Conservation (phyloP, 2,797 vertebrate genomes). For the Myoxocephalus aenaeus region DNA sequence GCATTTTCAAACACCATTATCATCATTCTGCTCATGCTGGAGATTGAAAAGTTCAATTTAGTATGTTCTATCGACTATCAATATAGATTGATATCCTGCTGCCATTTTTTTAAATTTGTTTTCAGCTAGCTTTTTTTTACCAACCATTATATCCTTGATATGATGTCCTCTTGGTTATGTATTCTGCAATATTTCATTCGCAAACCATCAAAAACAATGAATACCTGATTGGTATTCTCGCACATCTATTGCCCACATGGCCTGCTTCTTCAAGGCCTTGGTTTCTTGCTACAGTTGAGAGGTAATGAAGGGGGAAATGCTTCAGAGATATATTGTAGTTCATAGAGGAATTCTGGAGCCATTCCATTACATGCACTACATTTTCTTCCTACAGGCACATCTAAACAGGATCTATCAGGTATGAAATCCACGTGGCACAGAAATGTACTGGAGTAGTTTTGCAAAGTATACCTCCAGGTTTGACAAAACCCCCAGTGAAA, state of each 20-base stretch:
- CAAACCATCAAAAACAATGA: constrained; percentile 67
- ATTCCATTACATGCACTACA: constrained; percentile 83
- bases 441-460: constrained; percentile 75
- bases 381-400: constrained; percentile 88
- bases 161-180: constrained; percentile 43
- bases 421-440: constrained; percentile 84
- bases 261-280: constrained; percentile 53
- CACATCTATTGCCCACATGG: constrained; percentile 56
- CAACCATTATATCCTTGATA: constrained; percentile 62
- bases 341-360: constrained; percentile 65
- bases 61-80: background rate
- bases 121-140: constrained; percentile 39
- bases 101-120: constrained; percentile 46
- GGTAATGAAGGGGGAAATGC: constrained; percentile 62
- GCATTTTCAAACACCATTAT: constrained; percentile 67
- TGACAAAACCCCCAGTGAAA: constrained; percentile 65
- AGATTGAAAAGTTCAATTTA: constrained; percentile 61
- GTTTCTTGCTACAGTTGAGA: constrained; percentile 57
- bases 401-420: constrained; percentile 91
- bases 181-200: constrained; percentile 38
- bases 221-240: constrained; percentile 60
- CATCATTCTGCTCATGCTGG: constrained; percentile 51
- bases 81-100: constrained; percentile 28
- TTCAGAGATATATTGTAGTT: constrained; percentile 63
- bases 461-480: constrained; percentile 69